Evolutionary conservation across 2,113 vertebrate genomes (phyloP).

Genomic region (Epinephelus fuscoguttatus): DNA sequence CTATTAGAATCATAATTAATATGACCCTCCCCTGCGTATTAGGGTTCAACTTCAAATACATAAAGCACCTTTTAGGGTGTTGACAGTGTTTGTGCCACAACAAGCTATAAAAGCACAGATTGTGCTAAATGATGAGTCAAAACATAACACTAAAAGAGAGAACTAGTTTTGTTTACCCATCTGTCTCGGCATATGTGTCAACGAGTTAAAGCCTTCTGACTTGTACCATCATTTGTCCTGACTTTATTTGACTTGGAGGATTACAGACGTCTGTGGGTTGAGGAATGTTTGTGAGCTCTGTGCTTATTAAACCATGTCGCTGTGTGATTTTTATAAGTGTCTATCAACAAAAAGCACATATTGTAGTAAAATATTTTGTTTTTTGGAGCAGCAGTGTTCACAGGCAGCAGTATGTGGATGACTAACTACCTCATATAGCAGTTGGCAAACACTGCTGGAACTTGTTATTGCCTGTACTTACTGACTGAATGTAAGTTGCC

Average conservation of each 20-base stretch:
- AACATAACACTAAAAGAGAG: background rate
- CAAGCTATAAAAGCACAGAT: background rate
- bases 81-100: background rate
- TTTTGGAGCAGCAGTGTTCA: background rate
- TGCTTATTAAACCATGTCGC: background rate
- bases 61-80: too few relatives aligned
- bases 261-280: background rate
- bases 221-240: background rate
- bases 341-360: background rate
- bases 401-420: slow-evolving; percentile 4
- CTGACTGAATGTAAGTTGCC: background rate
- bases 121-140: background rate
- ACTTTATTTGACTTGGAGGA: background rate
- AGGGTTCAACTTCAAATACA: background rate
- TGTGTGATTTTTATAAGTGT: background rate
- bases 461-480: background rate
- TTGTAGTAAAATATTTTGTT: background rate
- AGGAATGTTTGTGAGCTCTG: background rate
- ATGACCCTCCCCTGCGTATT: background rate
- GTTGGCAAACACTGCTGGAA: slow-evolving; percentile 6
- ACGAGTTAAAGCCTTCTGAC: background rate
- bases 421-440: slow-evolving; percentile 29
- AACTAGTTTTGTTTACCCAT: background rate
- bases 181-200: background rate
- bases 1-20: too few relatives aligned